Base-by-base conservation (phyloP, 2,888 invertebrate genomes). In the Embidobia sp. region DNA sequence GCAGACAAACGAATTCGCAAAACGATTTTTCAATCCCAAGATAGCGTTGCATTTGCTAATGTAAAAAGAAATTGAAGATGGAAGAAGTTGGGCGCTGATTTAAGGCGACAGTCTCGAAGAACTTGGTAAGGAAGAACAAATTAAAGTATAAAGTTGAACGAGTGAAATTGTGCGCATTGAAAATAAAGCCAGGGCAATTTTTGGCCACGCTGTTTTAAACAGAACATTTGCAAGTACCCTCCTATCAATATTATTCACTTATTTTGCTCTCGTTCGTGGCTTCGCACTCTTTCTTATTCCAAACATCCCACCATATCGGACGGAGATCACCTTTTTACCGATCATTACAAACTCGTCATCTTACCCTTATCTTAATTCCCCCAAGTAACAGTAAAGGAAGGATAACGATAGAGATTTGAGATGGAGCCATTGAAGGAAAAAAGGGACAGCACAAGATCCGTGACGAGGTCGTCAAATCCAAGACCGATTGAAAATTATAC, bases 281-380 rank as follows among this genome's bases (percentile, higher is more conserved):
- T 66, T 79, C 63, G 16, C 74, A 69, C 75, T 72, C 57, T 61
- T 76, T 75, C 59, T 66, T 72, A 79, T 77, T 80, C 78, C 82
- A 77, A 82, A 75, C 61, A 78, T 80, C 78, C 77, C 79, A 82
- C 83, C 85, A 86, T 86, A 88, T 88, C 87, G 83, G 81, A 82
- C 82, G 84, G 84, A 86, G 88, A 89, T 89, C 89, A 85, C 84
- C 88, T 88, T 88, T 89, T 89, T 88, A 89, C 88, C 88, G 88
- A 86, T 88, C 88, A 88, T 89, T 89, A 88, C 87, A 86, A 89
- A 88, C 88, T 89, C 89, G 88, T 89, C 88, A 86, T 88, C 88
- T 81, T 85, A 82, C 84, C 85, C 88, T 88, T 89, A 88, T 89
- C 88, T 86, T 82, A 73, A 83, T 77, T 81, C 82, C 82, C 83